phyloP scores from a whole-genome alignment of 2,888 invertebrate species.

The Lycocerus yunnanus region DNA sequence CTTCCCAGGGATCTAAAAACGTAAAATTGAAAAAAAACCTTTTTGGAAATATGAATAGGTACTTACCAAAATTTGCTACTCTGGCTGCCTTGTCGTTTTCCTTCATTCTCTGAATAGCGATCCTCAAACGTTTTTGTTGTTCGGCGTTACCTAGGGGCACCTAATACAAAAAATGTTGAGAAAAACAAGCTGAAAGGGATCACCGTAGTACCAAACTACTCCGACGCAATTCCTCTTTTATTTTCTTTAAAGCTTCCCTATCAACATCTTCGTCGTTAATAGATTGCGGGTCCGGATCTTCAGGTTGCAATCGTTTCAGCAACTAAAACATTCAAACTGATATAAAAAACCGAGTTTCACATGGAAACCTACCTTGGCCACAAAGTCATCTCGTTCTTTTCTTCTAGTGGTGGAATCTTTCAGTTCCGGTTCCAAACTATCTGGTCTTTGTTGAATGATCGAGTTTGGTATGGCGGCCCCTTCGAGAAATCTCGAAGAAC shows the following conservation, averaged over 20 bases:
- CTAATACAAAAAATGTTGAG: background rate
- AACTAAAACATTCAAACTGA: background rate
- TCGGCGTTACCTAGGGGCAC: slow-evolving; percentile 12
- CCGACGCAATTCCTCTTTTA: slow-evolving; percentile 11
- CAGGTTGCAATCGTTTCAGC: slow-evolving; percentile 5
- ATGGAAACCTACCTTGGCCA: slow-evolving; percentile 15
- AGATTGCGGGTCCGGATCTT: background rate
- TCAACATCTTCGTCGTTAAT: slow-evolving; percentile 6
- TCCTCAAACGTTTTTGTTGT: slow-evolving; percentile 13
- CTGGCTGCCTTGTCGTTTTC: background rate
- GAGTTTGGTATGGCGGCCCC: slow-evolving; percentile 30
- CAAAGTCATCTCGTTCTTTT: slow-evolving; percentile 23
- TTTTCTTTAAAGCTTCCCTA: slow-evolving; percentile 13
- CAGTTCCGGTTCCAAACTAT: slow-evolving; percentile 4
- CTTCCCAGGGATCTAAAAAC: slow-evolving; percentile 13
- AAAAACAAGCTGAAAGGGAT: background rate
- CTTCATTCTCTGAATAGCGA: background rate
- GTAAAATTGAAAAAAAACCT: background rate
- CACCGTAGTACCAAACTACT: slow-evolving; percentile 8
- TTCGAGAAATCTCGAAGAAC: slow-evolving; percentile 21
- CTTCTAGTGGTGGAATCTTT: slow-evolving; percentile 4
- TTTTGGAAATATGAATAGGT: background rate
- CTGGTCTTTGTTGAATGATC: background rate
- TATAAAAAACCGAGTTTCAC: background rate
- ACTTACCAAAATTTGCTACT: background rate